These are phyloP conservation scores for Drosophila nasuta DNA, from an alignment of 1,140 invertebrate genomes.

Conservation along the genomic window DNA sequence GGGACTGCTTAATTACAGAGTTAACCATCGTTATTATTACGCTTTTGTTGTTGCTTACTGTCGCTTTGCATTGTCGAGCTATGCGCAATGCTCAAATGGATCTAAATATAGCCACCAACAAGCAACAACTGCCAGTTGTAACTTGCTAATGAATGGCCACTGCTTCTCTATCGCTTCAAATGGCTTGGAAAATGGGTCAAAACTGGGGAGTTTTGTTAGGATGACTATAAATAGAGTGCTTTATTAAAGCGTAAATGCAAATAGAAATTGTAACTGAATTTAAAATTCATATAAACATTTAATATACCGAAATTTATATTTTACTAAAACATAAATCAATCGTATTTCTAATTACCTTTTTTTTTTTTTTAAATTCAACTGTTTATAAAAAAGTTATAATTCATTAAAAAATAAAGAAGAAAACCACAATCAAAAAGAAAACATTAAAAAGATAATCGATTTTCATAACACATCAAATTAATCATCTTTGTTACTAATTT, in stretches of 20 bases:
- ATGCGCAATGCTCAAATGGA: constrained; percentile 16
- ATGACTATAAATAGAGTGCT: not conserved
- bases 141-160: constrained; percentile 5
- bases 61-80: constrained; percentile 32
- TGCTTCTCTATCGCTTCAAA: not conserved
- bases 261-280: too few species aligned
- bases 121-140: not conserved
- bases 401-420: too few species aligned
- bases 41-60: constrained; percentile 5
- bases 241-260: not conserved
- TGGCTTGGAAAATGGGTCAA: constrained; percentile 3
- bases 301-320: too few species aligned
- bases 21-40: constrained; percentile 37
- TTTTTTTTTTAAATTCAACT: too few species aligned
- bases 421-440: too few species aligned
- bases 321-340: too few species aligned
- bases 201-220: not conserved
- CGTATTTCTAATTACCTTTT: too few species aligned
- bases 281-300: too few species aligned
- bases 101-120: constrained; percentile 52
- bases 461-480: too few species aligned
- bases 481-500: too few species aligned
- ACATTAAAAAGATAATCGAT: too few species aligned
- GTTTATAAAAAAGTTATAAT: too few species aligned
- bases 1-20: constrained; percentile 69